These are phyloP conservation scores for Barypeithes pellucidus DNA, from an alignment of 2,888 invertebrate genomes.

Conservation along the genomic window DNA sequence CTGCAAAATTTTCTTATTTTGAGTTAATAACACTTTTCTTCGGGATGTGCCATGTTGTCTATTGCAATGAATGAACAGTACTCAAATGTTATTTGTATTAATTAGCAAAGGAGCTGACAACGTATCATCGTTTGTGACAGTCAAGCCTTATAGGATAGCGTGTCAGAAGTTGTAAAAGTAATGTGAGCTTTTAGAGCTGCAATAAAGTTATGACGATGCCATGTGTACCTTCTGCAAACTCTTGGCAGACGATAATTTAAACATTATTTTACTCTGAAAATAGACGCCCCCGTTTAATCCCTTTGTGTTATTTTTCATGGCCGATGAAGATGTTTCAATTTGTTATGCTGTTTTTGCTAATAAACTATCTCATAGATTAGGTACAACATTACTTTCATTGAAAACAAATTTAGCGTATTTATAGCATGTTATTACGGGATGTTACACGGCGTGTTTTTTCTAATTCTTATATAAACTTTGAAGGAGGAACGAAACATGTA, in stretches of 20 bases:
- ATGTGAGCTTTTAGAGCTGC: constrained; percentile 18
- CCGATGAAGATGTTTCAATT: neutral
- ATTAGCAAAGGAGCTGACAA: too few species aligned
- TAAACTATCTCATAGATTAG: neutral
- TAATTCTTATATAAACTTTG: too few species aligned
- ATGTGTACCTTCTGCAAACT: constrained; percentile 23
- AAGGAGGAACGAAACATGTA: too few species aligned
- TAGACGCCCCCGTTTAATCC: constrained; percentile 7
- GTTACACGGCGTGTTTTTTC: too few species aligned
- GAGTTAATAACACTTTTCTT: too few species aligned
- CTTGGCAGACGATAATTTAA: neutral
- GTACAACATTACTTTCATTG: neutral
- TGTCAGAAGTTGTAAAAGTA: constrained; percentile 4
- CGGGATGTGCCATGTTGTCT: too few species aligned
- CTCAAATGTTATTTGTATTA: too few species aligned
- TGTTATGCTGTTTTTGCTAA: neutral
- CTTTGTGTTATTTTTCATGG: neutral
- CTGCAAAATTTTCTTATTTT: too few species aligned
- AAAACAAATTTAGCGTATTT: too few species aligned
- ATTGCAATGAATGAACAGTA: too few species aligned
- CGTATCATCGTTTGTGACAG: too few species aligned
- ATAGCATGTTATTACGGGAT: too few species aligned
- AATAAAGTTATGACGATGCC: constrained; percentile 13
- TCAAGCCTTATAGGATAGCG: neutral
- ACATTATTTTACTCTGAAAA: constrained; percentile 8